These are phyloP conservation scores for Cheilosia soror DNA, from an alignment of 2,888 invertebrate genomes.

Conservation along the genomic window DNA sequence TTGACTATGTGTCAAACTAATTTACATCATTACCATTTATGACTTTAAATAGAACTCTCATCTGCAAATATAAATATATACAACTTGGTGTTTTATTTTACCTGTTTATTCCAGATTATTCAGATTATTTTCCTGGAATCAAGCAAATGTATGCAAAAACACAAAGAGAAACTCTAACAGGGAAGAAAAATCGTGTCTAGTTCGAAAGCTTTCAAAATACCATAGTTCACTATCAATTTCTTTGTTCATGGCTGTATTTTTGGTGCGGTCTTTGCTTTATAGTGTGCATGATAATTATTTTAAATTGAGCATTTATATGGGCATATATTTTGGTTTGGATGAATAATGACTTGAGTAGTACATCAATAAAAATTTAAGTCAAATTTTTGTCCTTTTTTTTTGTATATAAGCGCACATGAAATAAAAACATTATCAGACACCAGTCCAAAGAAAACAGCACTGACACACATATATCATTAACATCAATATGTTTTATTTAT, in stretches of 20 bases:
- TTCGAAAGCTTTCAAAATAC: slow-evolving; percentile 54
- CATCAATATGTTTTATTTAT: slow-evolving; percentile 70
- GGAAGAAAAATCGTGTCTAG: slow-evolving; percentile 66
- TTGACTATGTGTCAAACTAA: slow-evolving; percentile 8
- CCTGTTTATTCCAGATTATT: slow-evolving; percentile 69
- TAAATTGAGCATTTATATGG: slow-evolving; percentile 71
- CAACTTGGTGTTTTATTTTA: slow-evolving; percentile 37
- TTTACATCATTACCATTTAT: slow-evolving; percentile 16
- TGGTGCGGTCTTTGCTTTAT: slow-evolving; percentile 12
- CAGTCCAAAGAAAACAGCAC: slow-evolving; percentile 18
- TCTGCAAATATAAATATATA: slow-evolving; percentile 1
- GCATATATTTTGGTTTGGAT: slow-evolving; percentile 65
- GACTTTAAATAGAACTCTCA: slow-evolving; percentile 2
- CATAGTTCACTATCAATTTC: slow-evolving; percentile 64
- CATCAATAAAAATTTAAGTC: slow-evolving; percentile 55
- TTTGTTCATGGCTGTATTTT: slow-evolving; percentile 50
- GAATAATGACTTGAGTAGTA: slow-evolving; percentile 62
- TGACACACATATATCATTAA: slow-evolving; percentile 38
- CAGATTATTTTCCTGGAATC: slow-evolving; percentile 41
- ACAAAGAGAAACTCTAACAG: slow-evolving; percentile 17
- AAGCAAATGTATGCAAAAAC: slow-evolving; percentile 13
- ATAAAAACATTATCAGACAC: slow-evolving; percentile 48
- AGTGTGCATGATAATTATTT: slow-evolving; percentile 68
- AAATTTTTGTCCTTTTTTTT: slow-evolving; percentile 48
- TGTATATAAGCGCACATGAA: slow-evolving; percentile 26